phyloP scores from a whole-genome alignment of 2,888 invertebrate genomes.

The Zele albiditarsus region DNA sequence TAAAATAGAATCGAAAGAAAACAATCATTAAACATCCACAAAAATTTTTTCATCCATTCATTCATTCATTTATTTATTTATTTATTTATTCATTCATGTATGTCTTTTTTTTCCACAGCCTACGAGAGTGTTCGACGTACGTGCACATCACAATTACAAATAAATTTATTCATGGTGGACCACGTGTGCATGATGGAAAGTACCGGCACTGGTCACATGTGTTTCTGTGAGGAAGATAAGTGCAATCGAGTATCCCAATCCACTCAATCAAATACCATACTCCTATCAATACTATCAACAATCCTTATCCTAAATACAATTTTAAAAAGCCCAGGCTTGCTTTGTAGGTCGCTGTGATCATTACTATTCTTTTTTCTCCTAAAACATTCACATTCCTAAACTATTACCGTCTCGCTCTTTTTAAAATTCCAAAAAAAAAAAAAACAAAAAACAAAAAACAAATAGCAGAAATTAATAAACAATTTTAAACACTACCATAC shows the following conservation, averaged over 20 bases:
- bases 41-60: constrained; percentile 27
- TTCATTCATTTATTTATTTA: background rate
- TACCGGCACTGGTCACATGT: constrained; percentile 98
- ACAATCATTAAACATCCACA: too few relatives aligned
- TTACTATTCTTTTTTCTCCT: constrained; percentile 47
- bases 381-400: constrained; percentile 53
- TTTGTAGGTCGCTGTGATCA: constrained; percentile 71
- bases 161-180: constrained; percentile 97
- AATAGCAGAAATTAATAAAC: background rate
- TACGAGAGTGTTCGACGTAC: constrained; percentile 93
- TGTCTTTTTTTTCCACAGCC: constrained; percentile 76
- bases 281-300: constrained; percentile 65
- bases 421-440: background rate
- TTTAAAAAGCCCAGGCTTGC: constrained; percentile 67
- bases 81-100: background rate
- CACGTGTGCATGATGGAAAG: constrained; percentile 99
- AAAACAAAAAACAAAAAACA: background rate
- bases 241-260: constrained; percentile 80
- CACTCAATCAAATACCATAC: constrained; percentile 65
- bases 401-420: background rate
- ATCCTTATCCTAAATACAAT: constrained; percentile 63
- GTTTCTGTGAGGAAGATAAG: constrained; percentile 98
- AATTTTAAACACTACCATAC: too few relatives aligned
- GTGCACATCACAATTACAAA: constrained; percentile 94
- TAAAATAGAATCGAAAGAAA: too few relatives aligned